Evolutionary conservation across 2,888 invertebrate genomes (phyloP).

Genomic region (Trachelus troglodyta): DNA sequence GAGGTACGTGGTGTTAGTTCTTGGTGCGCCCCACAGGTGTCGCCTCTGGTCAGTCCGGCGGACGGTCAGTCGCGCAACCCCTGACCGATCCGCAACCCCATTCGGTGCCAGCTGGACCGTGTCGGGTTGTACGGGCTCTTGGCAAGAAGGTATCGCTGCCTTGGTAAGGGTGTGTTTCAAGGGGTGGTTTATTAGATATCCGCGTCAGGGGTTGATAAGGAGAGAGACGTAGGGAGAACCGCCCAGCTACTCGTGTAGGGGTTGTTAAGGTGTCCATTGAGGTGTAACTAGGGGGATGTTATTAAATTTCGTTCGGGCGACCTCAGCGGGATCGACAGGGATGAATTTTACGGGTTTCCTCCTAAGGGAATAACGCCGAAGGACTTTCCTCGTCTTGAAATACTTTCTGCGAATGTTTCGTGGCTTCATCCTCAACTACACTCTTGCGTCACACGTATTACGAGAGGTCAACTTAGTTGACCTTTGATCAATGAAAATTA

Average conservation of each 20-base stretch:
- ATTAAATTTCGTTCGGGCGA: conserved; percentile 65
- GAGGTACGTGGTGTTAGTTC: conserved; percentile 42
- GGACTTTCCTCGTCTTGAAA: neutral
- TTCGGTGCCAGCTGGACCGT: conserved; percentile 13
- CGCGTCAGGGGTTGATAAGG: conserved; percentile 39
- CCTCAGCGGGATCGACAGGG: conserved; percentile 50
- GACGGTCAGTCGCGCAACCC: conserved; percentile 41
- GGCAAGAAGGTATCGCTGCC: conserved; percentile 39
- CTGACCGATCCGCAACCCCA: conserved; percentile 8
- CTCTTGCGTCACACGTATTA: neutral
- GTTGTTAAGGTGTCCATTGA: conserved; percentile 67
- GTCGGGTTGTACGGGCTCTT: neutral
- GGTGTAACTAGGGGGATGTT: conserved; percentile 67
- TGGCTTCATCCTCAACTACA: neutral
- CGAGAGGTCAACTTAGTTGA: neutral
- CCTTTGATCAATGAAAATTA: neutral
- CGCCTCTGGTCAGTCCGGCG: conserved; percentile 57
- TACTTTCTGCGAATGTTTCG: neutral
- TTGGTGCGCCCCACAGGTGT: conserved; percentile 49
- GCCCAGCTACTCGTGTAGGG: conserved; percentile 50
- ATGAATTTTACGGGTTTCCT: conserved; percentile 58
- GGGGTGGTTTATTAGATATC: conserved; percentile 64
- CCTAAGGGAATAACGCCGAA: conserved; percentile 16
- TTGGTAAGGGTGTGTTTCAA: conserved; percentile 44
- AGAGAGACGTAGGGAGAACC: conserved; percentile 31